Conservation (phyloP, 2,113 vertebrate genomes). For the Burhinus bistriatus region DNA sequence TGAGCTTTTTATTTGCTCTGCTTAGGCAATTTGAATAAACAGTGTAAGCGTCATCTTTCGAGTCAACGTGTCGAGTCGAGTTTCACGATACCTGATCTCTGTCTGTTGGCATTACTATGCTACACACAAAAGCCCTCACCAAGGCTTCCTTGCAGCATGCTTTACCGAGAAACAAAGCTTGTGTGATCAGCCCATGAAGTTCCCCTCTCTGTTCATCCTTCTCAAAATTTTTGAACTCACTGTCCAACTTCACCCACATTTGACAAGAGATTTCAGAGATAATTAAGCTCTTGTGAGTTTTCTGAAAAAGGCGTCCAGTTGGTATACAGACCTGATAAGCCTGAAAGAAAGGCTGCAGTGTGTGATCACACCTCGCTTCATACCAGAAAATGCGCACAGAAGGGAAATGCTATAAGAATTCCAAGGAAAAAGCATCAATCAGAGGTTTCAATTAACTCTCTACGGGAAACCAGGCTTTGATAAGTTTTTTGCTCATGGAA, state of each 20-base stretch:
- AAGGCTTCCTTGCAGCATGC: background rate
- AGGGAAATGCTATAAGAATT: background rate
- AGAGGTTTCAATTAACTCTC: conserved; percentile 55
- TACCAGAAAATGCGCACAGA: background rate
- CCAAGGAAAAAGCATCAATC: conserved; percentile 36
- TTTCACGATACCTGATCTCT: background rate
- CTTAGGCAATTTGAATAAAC: conserved; percentile 17
- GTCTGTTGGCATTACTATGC: background rate
- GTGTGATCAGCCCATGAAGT: background rate
- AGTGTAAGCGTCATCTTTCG: conserved; percentile 5
- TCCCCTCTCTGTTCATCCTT: background rate
- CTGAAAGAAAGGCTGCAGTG: conserved; percentile 44
- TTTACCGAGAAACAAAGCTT: background rate
- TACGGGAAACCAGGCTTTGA: conserved; percentile 27
- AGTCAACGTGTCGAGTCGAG: background rate
- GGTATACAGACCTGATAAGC: background rate
- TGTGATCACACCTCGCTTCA: conserved; percentile 46
- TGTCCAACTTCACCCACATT: conserved; percentile 3
- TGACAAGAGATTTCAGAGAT: conserved; percentile 28
- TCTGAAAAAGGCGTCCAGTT: conserved; percentile 24
- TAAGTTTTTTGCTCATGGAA: conserved; percentile 11
- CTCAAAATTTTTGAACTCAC: background rate
- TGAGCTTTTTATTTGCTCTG: background rate
- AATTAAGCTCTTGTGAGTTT: conserved; percentile 36
- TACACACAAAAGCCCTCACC: background rate